Percentiles rank a stretch among this genome's conserved stretches.
phyloP scores from a whole-genome alignment of 1,140 invertebrate species.

The Diploscapter pachys region DNA sequence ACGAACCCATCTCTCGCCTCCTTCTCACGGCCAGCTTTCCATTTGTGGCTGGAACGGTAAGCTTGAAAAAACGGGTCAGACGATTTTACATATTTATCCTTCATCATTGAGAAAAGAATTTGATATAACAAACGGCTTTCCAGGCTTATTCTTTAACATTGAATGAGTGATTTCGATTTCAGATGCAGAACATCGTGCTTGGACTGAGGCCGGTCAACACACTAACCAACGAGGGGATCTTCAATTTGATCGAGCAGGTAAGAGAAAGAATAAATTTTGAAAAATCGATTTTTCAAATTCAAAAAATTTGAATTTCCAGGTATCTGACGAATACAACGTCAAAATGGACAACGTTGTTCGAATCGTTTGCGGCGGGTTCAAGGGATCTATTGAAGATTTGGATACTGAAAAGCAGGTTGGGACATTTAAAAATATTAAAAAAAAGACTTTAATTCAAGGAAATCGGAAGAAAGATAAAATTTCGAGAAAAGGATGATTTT shows the following conservation, averaged over 20 bases:
- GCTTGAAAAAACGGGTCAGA: too few relatives aligned
- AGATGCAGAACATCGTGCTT: background rate
- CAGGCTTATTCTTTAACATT: background rate
- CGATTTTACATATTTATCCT: too few relatives aligned
- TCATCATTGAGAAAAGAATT: too few relatives aligned
- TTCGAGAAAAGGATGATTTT: too few relatives aligned
- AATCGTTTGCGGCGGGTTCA: constrained; percentile 22
- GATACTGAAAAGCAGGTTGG: constrained; percentile 26
- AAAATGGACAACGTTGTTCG: constrained; percentile 18
- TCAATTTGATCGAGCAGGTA: constrained; percentile 3
- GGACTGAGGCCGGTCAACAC: too few relatives aligned
- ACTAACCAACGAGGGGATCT: background rate
- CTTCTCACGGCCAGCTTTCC: constrained; percentile 14
- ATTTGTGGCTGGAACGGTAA: constrained; percentile 4
- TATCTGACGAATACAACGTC: constrained; percentile 3
- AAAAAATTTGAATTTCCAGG: background rate
- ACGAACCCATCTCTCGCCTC: background rate
- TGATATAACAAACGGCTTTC: constrained; percentile 8
- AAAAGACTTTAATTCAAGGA: constrained; percentile 7
- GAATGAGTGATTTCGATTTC: background rate
- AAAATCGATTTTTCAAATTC: background rate
- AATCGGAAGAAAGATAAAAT: too few relatives aligned
- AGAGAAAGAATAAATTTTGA: background rate
- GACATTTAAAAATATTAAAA: background rate
- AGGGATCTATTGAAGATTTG: constrained; percentile 13